phyloP scores from a whole-genome alignment of 2,113 vertebrate species.

The Chiloscyllium plagiosum region DNA sequence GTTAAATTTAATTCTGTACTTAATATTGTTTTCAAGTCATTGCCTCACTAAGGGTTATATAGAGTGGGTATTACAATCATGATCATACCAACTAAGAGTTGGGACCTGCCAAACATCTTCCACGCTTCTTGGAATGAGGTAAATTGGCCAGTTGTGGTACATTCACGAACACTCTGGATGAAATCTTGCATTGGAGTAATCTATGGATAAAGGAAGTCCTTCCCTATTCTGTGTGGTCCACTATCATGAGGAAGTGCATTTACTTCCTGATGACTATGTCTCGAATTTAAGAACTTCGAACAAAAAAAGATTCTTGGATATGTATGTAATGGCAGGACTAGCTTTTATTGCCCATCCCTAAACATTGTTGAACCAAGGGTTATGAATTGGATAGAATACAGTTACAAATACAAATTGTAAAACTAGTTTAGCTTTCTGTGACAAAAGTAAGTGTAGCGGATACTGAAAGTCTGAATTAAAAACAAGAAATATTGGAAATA shows the following conservation, averaged over 20 bases:
- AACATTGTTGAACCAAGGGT: neutral
- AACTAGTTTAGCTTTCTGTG: neutral
- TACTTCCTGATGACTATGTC: neutral
- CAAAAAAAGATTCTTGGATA: neutral
- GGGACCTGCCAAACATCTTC: neutral
- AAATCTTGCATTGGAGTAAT: neutral
- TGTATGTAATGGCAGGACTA: neutral
- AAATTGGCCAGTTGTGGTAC: neutral
- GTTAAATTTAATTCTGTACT: neutral
- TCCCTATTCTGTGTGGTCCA: neutral
- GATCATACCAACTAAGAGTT: neutral
- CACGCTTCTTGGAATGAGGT: too few relatives aligned
- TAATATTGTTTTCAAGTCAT: neutral
- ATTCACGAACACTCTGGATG: neutral
- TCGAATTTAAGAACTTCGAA: neutral
- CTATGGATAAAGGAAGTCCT: neutral
- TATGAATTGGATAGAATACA: neutral
- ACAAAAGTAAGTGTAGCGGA: neutral
- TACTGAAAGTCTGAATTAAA: neutral
- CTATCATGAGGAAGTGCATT: neutral
- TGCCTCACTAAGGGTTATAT: neutral
- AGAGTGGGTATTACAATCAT: neutral
- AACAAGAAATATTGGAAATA: neutral
- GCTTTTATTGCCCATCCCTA: neutral
- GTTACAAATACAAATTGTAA: neutral